Evolutionary conservation across 1,140 invertebrate species (phyloP), one percentile per base, ranked within the genome.

Genomic region (Bathynomus jamesi): DNA sequence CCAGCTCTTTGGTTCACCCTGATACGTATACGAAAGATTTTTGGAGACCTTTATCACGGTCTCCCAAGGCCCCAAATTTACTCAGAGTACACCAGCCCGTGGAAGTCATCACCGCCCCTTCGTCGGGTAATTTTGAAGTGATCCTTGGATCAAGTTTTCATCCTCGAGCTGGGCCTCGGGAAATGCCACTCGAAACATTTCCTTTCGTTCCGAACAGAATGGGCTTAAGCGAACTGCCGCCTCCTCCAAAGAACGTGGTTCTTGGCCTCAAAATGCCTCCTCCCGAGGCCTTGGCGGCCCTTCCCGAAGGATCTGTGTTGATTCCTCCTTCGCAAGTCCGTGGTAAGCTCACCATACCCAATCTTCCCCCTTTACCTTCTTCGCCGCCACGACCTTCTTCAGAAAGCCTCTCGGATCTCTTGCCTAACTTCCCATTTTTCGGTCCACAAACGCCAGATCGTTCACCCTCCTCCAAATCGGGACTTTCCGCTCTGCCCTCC

Each of bases 271-370:
- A 73, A 21, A 76, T 76, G 75, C 75, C 75, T 25, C 75, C 75
- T n/a, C 75, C 75, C 13, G 75, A 76, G 10, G 75, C 75, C 10
- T 40, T 76, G 24, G 67, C 70, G 11, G 75, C 75, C 13, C 66
- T 76, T 29, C 75, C 75, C 3, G 71, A 71, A 30, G 75, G 75
- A n/a, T 70, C 75, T 28, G 65, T 73, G 8, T 68, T 76, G 29
- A 76, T 76, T 53, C 75, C 72, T 11, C 75, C 75, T 10, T 76
- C 75, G n/a, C 69, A 76, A 17, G 73, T 76, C 31, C 40, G 72
- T 5, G 63, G 61, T 30, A 65, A 69, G 46, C 69, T 72, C 13
- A 71, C 70, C 8, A 61, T 76, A 7, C 71, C 75, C 17, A 32
- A n/a, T n/a, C n/a, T n/a, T n/a, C n/a, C 62, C 10, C 32, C 67